These are phyloP conservation scores for Hypomecis punctinalis DNA, from an alignment of 2,888 invertebrate species.

Conservation along the genomic window DNA sequence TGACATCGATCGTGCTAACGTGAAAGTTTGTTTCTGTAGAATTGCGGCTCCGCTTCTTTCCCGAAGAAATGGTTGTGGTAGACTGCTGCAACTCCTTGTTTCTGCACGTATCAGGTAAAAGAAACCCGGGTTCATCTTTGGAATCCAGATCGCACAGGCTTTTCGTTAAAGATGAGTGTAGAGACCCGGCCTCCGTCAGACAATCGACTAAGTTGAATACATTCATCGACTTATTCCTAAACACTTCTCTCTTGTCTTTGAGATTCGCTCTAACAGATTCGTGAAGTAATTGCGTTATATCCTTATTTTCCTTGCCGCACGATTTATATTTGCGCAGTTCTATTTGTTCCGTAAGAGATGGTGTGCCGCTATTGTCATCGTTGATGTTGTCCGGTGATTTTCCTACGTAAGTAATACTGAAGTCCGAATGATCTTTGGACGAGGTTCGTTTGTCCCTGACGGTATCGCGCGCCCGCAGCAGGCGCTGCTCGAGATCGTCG, in stretches of 20 bases:
- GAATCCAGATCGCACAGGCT: constrained; percentile 78
- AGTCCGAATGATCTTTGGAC: constrained; percentile 59
- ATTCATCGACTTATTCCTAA: constrained; percentile 80
- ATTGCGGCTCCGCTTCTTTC: constrained; percentile 80
- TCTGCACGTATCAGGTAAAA: constrained; percentile 66
- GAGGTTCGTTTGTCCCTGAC: constrained; percentile 64
- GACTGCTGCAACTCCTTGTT: constrained; percentile 75
- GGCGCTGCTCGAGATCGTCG: constrained; percentile 65
- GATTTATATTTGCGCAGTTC: constrained; percentile 64
- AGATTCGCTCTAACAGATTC: constrained; percentile 58
- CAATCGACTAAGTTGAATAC: constrained; percentile 80
- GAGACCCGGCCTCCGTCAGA: constrained; percentile 72
- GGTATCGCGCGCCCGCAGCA: constrained; percentile 66
- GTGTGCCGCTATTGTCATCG: constrained; percentile 55
- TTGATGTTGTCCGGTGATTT: constrained; percentile 66
- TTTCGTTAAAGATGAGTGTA: constrained; percentile 78
- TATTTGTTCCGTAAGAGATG: constrained; percentile 55
- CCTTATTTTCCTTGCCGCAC: constrained; percentile 75
- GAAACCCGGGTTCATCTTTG: constrained; percentile 71
- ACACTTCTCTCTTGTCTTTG: constrained; percentile 79
- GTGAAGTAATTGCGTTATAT: constrained; percentile 59
- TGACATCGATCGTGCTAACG: constrained; percentile 71
- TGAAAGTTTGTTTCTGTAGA: constrained; percentile 80
- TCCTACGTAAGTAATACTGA: constrained; percentile 70
- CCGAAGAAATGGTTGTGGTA: constrained; percentile 78